Percentiles rank a stretch among this genome's conserved stretches.
Evolutionary conservation across 2,113 vertebrate species (phyloP).

Genomic region (Passer montanus): DNA sequence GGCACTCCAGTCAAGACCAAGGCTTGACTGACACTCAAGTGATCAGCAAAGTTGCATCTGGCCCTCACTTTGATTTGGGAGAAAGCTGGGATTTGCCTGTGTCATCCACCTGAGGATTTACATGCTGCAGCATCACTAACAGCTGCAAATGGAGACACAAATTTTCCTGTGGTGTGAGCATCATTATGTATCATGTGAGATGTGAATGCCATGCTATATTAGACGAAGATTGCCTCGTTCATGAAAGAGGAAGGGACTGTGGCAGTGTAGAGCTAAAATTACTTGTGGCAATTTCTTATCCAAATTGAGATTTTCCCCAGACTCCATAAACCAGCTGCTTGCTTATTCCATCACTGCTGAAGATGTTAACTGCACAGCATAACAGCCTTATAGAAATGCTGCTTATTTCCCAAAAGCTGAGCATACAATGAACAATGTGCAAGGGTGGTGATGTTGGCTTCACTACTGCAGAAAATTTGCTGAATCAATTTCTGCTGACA

Average conservation of each 20-base stretch:
- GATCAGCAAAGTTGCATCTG: background rate
- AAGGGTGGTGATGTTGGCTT: background rate
- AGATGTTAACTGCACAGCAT: slow-evolving; percentile 34
- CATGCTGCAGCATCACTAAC: background rate
- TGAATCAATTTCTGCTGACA: slow-evolving; percentile 42
- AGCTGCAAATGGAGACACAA: background rate
- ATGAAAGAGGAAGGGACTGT: background rate
- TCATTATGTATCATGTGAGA: background rate
- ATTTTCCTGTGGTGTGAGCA: background rate
- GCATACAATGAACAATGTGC: background rate
- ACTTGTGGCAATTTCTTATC: slow-evolving; percentile 42
- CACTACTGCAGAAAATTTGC: background rate
- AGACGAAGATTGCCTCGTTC: background rate
- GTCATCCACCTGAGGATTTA: background rate
- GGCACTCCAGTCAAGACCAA: background rate
- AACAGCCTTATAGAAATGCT: background rate
- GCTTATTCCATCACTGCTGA: slow-evolving; percentile 29
- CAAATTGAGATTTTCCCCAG: slow-evolving; percentile 48
- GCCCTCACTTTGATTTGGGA: background rate
- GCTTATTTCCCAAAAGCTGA: slow-evolving; percentile 27
- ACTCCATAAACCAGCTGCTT: background rate
- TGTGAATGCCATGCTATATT: slow-evolving; percentile 1
- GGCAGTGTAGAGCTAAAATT: background rate
- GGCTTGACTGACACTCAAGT: accelerated
- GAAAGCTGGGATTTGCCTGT: background rate